Base-by-base conservation (phyloP, 2,797 vertebrate genomes). In the Smutsia gigantea region DNA sequence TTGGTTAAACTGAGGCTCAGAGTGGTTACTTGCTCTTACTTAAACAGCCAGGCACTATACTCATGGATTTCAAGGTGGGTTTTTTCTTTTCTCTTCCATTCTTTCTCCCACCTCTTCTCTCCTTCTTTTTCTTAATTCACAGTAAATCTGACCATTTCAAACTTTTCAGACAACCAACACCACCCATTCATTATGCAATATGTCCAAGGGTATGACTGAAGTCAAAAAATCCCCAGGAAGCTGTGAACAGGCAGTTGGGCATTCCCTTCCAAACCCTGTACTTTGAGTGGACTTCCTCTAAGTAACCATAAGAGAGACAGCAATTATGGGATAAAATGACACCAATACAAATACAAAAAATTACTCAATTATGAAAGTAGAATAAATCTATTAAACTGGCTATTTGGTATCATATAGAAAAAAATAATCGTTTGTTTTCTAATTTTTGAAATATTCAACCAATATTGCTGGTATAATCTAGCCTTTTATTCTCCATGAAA, bases 311-410 rank as follows among this genome's bases (percentile, higher is more conserved):
- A 7, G 39, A 29, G 17, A 90, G 31, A 85, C 37, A 87, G 75
- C 68, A 90, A 59, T 17, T 64, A 11, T 29, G 11, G 34, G 49
- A 84, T 90, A 74, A 74, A 78, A 77, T 69, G 68, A 74, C 61
- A 69, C 25, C 12, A 92, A 68, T 8, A 53, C 51, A 71, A 90
- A 88, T 87, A n/a, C 51, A 81, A 93, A 89, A 69, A 68, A 42
- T 86, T 82, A 85, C 25, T 92, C 68, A 90, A 42, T 94, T 91
- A 82, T 23, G 29, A 49, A 81, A 77, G 49, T 82, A 95, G 87
- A 95, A 63, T 68, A 51, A 90, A 90, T 78, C 42, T 90, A 71
- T 89, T 91, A 57, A 95, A 83, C 29, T 71, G 31, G 13, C 17
- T 93, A 25, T 51, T 87, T 79, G 39, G 21, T 81, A 63, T 90